phyloP scores from a whole-genome alignment of 2,888 invertebrate species.

The Adineta ricciae region DNA sequence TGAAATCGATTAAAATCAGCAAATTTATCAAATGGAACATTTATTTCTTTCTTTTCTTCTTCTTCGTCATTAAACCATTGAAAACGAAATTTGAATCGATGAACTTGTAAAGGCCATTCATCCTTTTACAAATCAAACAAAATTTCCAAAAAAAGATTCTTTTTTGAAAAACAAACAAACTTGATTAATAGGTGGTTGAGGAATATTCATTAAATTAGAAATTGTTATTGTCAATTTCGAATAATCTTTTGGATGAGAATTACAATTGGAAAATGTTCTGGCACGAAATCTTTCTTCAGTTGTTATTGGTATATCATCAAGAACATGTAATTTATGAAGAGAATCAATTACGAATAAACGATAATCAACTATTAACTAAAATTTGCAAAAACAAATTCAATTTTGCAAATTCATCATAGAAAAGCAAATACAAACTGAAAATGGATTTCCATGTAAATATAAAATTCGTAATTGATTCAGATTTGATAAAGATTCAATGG shows the following conservation, averaged over 20 bases:
- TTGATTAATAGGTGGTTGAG: background rate
- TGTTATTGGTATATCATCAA: conserved; percentile 47
- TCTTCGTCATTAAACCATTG: background rate
- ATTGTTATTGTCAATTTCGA: background rate
- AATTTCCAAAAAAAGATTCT: too few species aligned
- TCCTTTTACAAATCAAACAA: background rate
- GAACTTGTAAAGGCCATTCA: background rate
- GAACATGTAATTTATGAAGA: conserved; percentile 40
- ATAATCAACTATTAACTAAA: conserved; percentile 46
- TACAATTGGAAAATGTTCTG: background rate
- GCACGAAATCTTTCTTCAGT: conserved; percentile 42
- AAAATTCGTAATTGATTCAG: conserved; percentile 45
- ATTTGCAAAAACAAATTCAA: background rate
- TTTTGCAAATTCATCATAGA: background rate
- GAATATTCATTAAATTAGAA: background rate
- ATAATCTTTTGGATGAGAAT: background rate
- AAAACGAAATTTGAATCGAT: background rate
- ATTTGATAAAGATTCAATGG: conserved; percentile 41
- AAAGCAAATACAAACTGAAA: conserved; percentile 41
- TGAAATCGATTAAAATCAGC: background rate
- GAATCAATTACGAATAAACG: conserved; percentile 47
- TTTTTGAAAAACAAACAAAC: too few species aligned
- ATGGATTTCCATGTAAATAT: conserved; percentile 45
- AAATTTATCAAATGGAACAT: background rate
- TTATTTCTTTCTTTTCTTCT: background rate